Base-by-base conservation (phyloP, 2,113 vertebrate species). In the Oreochromis spilurus region DNA sequence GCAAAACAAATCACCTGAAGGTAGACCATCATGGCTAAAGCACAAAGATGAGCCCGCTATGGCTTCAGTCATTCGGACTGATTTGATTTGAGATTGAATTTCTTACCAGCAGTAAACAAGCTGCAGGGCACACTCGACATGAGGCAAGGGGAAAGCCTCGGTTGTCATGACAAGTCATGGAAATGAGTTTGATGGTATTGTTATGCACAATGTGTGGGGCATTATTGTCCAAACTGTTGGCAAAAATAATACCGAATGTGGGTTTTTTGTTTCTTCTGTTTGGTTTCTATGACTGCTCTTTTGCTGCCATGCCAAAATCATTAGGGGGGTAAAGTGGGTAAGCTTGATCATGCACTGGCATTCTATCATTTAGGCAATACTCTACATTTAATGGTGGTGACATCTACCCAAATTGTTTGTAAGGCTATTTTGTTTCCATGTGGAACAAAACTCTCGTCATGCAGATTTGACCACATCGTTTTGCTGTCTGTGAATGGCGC, bases 171-270 rank as follows among this genome's bases (percentile, higher is more conserved):
- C 84, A 50, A 90, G 79, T 91, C 87, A 91, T 65, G 85, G 60
- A 84, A 87, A 93, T 65, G 21, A 24, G 55, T 72, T 91, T 93
- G 90, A 94, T 90, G 91, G 91, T 70, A 84, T 87, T 93, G 93
- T 94, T 94, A 86, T 87, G 60, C 29, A 58, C 38, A 67, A 48
- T 12, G 84, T n/a, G 14, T 60, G 78, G 75, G 90, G 91, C 52
- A 84, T 88, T 57, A 70, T 81, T 79, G 77, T 45, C 67, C 43
- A 78, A 87, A 85, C 88, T 88, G 86, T 85, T 87, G 82, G 88
- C 67, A 86, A 36, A 58, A 31, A 21, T 54, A 84, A 84, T 85
- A 85, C 21, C 40, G 58, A 57, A 84, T 88, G 82, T 19, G 45
- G 54, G 48, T 87, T 26, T 67, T 52, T 62, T 50, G 16, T 82